Evolutionary conservation across 2,888 invertebrate species (phyloP).

Genomic region (Hipparchia semele): DNA sequence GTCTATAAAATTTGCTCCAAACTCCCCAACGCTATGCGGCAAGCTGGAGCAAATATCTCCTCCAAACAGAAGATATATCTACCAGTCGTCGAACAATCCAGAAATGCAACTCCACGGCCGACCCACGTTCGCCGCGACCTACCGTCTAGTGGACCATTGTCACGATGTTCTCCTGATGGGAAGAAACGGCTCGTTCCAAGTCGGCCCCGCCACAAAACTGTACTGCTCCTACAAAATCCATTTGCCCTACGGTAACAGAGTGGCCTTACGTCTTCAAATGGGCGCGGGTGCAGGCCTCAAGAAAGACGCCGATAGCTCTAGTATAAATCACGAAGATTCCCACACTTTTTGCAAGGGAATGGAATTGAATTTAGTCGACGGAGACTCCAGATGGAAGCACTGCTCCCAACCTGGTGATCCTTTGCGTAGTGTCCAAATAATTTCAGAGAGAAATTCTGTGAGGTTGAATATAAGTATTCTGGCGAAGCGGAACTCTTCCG

Average conservation of each 20-base stretch:
- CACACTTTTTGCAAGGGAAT: conserved; percentile 80
- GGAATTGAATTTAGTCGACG: conserved; percentile 82
- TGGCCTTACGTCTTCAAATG: conserved; percentile 85
- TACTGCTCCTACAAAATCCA: conserved; percentile 87
- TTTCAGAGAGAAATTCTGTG: conserved; percentile 83
- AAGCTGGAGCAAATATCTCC: conserved; percentile 87
- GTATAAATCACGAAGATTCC: conserved; percentile 66
- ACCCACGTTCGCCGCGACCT: conserved; percentile 86
- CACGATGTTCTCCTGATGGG: conserved; percentile 86
- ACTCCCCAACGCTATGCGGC: conserved; percentile 83
- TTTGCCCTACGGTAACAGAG: conserved; percentile 87
- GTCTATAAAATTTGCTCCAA: conserved; percentile 83
- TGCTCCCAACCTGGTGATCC: conserved; percentile 84
- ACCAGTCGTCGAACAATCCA: conserved; percentile 77
- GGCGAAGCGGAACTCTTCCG: conserved; percentile 66
- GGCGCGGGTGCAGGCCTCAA: conserved; percentile 69
- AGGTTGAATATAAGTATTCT: conserved; percentile 73
- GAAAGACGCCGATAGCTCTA: conserved; percentile 61
- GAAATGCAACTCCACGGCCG: conserved; percentile 83
- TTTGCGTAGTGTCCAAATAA: conserved; percentile 82
- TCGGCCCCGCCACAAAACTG: conserved; percentile 83
- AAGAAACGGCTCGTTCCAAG: conserved; percentile 86
- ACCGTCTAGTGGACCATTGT: conserved; percentile 87
- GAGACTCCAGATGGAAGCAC: conserved; percentile 82
- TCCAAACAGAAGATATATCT: conserved; percentile 82